Percentiles rank a stretch among this genome's conserved stretches.
Evolutionary conservation across 2,113 vertebrate species (phyloP).

Genomic region (Eulemur macaco): DNA sequence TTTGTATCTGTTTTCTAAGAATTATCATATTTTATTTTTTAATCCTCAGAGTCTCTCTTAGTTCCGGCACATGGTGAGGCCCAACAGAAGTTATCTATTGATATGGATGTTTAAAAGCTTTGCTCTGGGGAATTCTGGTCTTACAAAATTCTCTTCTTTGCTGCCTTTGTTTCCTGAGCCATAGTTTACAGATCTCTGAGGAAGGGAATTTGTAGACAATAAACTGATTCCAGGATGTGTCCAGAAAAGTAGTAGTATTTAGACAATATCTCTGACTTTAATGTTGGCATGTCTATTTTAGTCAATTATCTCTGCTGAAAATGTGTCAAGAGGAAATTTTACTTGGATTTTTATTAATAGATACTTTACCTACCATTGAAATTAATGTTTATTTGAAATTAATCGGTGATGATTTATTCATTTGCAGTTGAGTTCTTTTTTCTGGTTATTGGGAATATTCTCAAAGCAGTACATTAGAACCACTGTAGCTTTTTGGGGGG

Average conservation of each 20-base stretch:
- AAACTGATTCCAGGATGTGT: background rate
- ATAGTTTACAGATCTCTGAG: background rate
- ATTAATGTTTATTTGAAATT: constrained; percentile 48
- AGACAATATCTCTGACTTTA: constrained; percentile 3
- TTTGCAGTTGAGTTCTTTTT: background rate
- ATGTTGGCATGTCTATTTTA: background rate
- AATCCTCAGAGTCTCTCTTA: constrained; percentile 32
- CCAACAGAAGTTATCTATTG: background rate
- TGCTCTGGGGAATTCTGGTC: background rate
- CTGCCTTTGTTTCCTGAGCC: background rate
- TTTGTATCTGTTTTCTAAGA: background rate
- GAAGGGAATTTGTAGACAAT: background rate
- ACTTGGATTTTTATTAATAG: constrained; percentile 43
- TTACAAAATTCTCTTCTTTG: constrained; percentile 37
- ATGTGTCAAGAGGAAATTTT: background rate
- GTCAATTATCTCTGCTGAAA: constrained; percentile 2
- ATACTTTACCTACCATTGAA: constrained; percentile 12
- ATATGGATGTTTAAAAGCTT: constrained; percentile 21
- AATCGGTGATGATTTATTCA: background rate
- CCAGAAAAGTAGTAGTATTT: background rate
- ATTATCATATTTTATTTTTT: constrained; percentile 33
- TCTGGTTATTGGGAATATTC: constrained; percentile 23
- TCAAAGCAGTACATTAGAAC: background rate
- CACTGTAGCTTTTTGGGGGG: background rate
- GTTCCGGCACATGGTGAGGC: background rate